Percentiles rank a stretch among this genome's conserved stretches.
phyloP scores from a whole-genome alignment of 2,888 invertebrate genomes.

The Unio delphinus region DNA sequence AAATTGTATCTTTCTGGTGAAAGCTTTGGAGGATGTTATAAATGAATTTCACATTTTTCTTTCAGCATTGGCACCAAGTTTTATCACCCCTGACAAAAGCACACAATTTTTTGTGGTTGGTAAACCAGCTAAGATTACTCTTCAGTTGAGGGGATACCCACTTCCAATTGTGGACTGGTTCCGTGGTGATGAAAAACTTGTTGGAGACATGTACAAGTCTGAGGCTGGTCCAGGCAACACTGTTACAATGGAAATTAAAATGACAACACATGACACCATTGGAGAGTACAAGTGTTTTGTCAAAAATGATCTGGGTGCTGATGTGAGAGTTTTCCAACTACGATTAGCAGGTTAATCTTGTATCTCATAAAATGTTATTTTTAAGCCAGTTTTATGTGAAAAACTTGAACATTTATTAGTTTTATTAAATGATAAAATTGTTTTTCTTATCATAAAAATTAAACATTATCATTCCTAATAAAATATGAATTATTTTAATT shows the following conservation, averaged over 20 bases:
- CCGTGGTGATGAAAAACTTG: slow-evolving; percentile 81
- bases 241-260: slow-evolving; percentile 68
- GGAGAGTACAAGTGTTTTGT: slow-evolving; percentile 96
- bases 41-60: background rate
- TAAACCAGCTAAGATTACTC: slow-evolving; percentile 89
- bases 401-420: too few species aligned
- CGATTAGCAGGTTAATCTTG: slow-evolving; percentile 79
- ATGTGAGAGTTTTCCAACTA: slow-evolving; percentile 87
- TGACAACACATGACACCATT: slow-evolving; percentile 81
- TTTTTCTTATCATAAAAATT: too few species aligned
- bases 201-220: slow-evolving; percentile 86
- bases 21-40: too few species aligned
- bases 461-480: too few species aligned
- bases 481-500: too few species aligned
- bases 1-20: too few species aligned
- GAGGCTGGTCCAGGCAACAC: slow-evolving; percentile 85
- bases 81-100: slow-evolving; percentile 79
- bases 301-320: slow-evolving; percentile 93
- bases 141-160: slow-evolving; percentile 97
- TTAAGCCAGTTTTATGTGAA: too few species aligned
- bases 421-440: too few species aligned
- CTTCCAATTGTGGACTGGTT: slow-evolving; percentile 93
- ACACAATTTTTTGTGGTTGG: slow-evolving; percentile 93
- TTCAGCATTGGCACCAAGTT: slow-evolving; percentile 53
- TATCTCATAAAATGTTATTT: background rate